Evolutionary conservation across 2,888 invertebrate genomes (phyloP).

Genomic region (Calameuta idolon): DNA sequence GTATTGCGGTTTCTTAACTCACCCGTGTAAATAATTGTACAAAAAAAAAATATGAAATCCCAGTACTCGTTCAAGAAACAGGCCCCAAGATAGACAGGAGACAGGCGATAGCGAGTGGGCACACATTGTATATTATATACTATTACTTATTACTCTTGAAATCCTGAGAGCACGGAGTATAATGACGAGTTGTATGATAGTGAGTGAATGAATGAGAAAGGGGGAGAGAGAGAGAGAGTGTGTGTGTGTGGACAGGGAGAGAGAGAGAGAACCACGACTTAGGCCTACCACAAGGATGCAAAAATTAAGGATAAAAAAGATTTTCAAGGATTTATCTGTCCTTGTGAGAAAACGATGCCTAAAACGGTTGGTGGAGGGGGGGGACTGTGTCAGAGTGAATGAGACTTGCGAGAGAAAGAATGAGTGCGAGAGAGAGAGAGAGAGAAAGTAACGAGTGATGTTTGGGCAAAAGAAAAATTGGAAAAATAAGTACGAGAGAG

Average conservation of each 20-base stretch:
- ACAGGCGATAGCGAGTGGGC: not conserved
- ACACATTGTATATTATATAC: conserved; percentile 57
- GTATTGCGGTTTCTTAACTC: conserved; percentile 33
- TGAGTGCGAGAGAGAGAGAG: not conserved
- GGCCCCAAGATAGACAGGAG: not conserved
- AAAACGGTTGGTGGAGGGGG: not conserved
- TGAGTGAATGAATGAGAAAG: not conserved
- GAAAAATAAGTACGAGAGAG: conserved; percentile 17
- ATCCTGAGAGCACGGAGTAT: conserved; percentile 42
- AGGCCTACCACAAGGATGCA: conserved; percentile 20
- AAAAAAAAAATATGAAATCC: not conserved
- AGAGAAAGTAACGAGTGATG: not conserved
- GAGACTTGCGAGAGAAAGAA: not conserved
- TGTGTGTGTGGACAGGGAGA: too few species aligned
- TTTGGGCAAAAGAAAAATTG: conserved; percentile 16
- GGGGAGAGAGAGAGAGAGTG: not conserved
- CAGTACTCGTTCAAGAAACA: not conserved
- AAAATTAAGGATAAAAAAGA: conserved; percentile 2
- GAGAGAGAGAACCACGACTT: conserved; percentile 2
- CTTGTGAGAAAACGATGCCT: not conserved
- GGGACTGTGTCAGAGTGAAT: not conserved
- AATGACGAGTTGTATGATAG: not conserved
- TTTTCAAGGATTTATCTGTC: not conserved
- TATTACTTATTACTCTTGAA: conserved; percentile 59
- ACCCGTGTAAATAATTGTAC: conserved; percentile 47